Evolutionary conservation across 2,113 vertebrate genomes (phyloP).

Genomic region (Tachysurus fulvidraco): DNA sequence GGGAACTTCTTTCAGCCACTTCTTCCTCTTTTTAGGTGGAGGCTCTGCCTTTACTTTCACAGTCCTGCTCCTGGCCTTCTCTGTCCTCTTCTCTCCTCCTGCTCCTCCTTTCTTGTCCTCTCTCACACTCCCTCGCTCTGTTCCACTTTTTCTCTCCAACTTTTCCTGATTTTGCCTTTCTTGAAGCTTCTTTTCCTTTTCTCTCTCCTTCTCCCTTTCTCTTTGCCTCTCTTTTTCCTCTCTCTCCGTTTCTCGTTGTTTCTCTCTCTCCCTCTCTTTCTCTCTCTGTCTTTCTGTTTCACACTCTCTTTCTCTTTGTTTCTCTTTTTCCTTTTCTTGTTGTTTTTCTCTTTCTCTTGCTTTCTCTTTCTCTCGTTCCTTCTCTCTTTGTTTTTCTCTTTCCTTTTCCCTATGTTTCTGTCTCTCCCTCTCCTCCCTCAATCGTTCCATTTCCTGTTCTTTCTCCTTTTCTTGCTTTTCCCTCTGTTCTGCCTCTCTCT

Average conservation of each 20-base stretch:
- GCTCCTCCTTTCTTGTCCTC: slow-evolving; percentile 69
- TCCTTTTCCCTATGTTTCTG: not conserved
- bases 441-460: not conserved
- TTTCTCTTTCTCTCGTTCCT: not conserved
- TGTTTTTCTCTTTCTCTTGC: not conserved
- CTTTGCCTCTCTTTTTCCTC: slow-evolving; percentile 54
- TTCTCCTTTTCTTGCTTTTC: not conserved
- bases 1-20: slow-evolving; percentile 86
- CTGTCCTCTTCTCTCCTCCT: slow-evolving; percentile 64
- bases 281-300: slow-evolving; percentile 8
- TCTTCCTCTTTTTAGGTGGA: slow-evolving; percentile 92
- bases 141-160: slow-evolving; percentile 62
- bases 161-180: slow-evolving; percentile 64
- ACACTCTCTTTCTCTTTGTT: not conserved
- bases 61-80: slow-evolving; percentile 72
- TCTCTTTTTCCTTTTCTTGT: slow-evolving; percentile 7
- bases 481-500: not conserved
- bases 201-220: slow-evolving; percentile 53
- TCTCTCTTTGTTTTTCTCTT: not conserved
- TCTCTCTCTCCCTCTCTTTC: not conserved
- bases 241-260: slow-evolving; percentile 59
- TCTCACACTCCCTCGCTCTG: slow-evolving; percentile 66
- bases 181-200: slow-evolving; percentile 68
- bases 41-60: slow-evolving; percentile 87
- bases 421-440: not conserved